phyloP scores from a whole-genome alignment of 2,797 vertebrate species.

The Alfaro cultratus region DNA sequence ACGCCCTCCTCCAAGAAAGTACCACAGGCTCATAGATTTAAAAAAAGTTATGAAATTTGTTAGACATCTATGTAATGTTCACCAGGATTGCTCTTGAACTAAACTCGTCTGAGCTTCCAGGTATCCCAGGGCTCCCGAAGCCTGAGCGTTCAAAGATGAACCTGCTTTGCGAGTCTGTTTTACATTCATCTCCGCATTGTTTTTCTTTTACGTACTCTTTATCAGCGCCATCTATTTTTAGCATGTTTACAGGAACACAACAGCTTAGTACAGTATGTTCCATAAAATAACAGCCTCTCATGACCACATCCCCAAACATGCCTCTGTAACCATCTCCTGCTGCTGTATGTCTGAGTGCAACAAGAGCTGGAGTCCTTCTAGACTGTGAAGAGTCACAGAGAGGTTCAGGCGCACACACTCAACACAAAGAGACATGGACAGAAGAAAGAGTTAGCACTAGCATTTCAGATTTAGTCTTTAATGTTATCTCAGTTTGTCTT shows the following conservation, averaged over 20 bases:
- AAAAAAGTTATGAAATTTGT: neutral
- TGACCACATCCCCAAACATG: conserved; percentile 58
- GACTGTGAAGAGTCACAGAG: conserved; percentile 3
- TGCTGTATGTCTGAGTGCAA: conserved; percentile 14
- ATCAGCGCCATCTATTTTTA: conserved; percentile 78
- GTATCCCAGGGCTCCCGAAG: conserved; percentile 32
- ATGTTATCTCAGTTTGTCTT: neutral
- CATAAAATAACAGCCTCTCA: conserved; percentile 56
- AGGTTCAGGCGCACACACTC: neutral
- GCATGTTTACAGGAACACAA: conserved; percentile 58
- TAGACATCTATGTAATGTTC: conserved; percentile 5
- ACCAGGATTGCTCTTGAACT: conserved; percentile 36
- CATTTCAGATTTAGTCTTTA: neutral
- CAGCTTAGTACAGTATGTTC: conserved; percentile 73
- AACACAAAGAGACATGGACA: neutral
- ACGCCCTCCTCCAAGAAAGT: too few species aligned
- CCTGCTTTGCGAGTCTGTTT: conserved; percentile 46
- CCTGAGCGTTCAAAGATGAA: conserved; percentile 55
- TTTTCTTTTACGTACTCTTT: conserved; percentile 49
- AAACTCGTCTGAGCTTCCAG: conserved; percentile 32
- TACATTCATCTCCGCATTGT: conserved; percentile 37
- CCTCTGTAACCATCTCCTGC: conserved; percentile 44
- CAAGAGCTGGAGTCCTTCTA: conserved; percentile 22
- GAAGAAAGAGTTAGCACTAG: neutral
- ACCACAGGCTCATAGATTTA: conserved; percentile 34